Base-by-base conservation (phyloP, 2,797 vertebrate genomes). In the Pantherophis alleghaniensis region DNA sequence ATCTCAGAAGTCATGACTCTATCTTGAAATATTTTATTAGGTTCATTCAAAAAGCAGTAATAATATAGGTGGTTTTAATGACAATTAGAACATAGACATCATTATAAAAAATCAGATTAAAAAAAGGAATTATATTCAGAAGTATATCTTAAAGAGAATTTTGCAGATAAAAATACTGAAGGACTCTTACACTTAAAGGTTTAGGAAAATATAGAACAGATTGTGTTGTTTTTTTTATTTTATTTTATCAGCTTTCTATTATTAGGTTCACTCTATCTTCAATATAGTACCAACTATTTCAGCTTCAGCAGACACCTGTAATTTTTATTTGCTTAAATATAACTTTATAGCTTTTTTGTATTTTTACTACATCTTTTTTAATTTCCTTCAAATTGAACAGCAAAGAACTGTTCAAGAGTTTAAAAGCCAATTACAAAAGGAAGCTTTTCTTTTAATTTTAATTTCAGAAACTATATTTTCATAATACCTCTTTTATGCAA, bases 341-440 rank as follows among this genome's bases (percentile, higher is more conserved):
- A 93, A 20, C 59, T 92, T 86, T 61, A 93, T 86, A 95, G 14
- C 4, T 95, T 69, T 37, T 92, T 91, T 91, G 10, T 88, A 95
- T 94, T 91, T 94, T 91, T 89, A 91, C n/a, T 91, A 53, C 16
- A 95, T 16, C 91, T 90, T 92, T 94, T 95, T 92, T 22, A 92
- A 66, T 93, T 95, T 87, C 59, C 5, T 59, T 24, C 20, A 79
- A 26, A 94, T 92, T 95, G 69, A 94, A 5, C 57, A 92, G 57
- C 0, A 0, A 88, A 86, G 53, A 0, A 86, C 22, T 14, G 24
- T 90, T 94, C n/a, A 94, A 92, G 93, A 93, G 47, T 26, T 88
- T 74, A 28, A 28, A 60, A 7, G 92, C 91, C 60, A 88, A 4
- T 55, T 14, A 86, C 28, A 26, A 42, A 59, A 91, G 94, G 79